Percentiles rank a stretch among this genome's conserved stretches.
These are phyloP conservation scores for Papilio xuthus DNA, from an alignment of 1,140 invertebrate genomes.

Conservation along the genomic window DNA sequence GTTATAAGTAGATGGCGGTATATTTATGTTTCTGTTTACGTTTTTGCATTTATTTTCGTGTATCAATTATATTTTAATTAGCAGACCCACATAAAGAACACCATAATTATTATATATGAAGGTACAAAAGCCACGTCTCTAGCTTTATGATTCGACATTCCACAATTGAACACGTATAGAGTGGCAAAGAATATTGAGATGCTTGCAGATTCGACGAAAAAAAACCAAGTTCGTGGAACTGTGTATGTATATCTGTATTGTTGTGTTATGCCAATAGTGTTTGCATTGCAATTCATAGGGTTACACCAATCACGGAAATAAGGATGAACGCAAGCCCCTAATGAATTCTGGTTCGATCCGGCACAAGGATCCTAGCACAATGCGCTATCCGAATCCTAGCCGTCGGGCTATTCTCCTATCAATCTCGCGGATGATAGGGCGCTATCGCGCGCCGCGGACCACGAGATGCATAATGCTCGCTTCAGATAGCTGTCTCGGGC, in stretches of 20 bases:
- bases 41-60: background rate
- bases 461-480: conserved; percentile 77
- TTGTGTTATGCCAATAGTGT: background rate
- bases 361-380: conserved; percentile 52
- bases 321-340: conserved; percentile 1
- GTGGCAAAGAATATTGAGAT: too few relatives aligned
- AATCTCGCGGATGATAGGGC: conserved; percentile 78
- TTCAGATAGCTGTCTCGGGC: conserved; percentile 77
- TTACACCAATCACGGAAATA: conserved; percentile 2
- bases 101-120: too few relatives aligned
- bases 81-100: too few relatives aligned
- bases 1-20: conserved; percentile 38
- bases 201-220: too few relatives aligned
- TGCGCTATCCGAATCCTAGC: conserved; percentile 67
- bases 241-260: background rate
- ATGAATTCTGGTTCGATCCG: conserved; percentile 35
- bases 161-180: too few relatives aligned
- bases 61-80: too few relatives aligned
- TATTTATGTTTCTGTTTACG: background rate
- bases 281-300: background rate
- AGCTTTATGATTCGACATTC: too few relatives aligned
- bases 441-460: conserved; percentile 63
- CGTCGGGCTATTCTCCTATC: conserved; percentile 78
- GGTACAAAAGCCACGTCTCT: too few relatives aligned
- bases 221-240: too few relatives aligned